A percentile compares a stretch with the other conserved stretches of the same genome.
Conservation (phyloP, 2,113 vertebrate genomes). For the Odocoileus virginianus region DNA sequence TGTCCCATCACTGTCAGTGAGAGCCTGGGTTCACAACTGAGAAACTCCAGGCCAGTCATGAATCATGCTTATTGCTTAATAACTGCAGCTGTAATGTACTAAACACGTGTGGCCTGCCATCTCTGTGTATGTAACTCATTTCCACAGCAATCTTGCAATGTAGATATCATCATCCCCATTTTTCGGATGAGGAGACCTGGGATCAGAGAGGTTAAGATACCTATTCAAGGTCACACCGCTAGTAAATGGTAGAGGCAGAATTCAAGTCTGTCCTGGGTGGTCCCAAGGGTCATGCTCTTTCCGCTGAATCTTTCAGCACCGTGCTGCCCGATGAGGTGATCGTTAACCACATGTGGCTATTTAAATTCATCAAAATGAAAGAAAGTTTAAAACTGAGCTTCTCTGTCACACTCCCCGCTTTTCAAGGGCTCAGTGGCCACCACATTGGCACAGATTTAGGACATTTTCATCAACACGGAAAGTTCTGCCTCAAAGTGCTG, state of each 20-base stretch:
- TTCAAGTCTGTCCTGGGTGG: neutral
- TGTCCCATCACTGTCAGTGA: rapidly evolving
- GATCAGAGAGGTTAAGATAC: neutral
- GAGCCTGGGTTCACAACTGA: neutral
- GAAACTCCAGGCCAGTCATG: neutral
- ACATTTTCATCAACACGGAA: neutral
- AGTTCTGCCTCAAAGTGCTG: neutral
- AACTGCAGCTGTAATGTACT: neutral
- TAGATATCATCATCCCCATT: neutral
- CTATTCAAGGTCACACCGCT: neutral
- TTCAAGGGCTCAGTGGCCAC: neutral
- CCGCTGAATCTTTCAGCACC: neutral
- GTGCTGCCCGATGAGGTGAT: rapidly evolving
- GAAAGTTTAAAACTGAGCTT: neutral
- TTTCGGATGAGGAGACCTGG: neutral
- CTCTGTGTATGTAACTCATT: neutral
- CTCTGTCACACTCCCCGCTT: neutral
- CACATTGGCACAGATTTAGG: rapidly evolving
- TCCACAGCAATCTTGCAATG: no score
- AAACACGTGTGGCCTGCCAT: rapidly evolving
- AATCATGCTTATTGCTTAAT: neutral
- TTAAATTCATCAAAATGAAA: neutral
- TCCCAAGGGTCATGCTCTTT: neutral
- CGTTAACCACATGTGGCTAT: neutral
- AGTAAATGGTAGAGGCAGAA: neutral